Evolutionary conservation across 2,888 invertebrate genomes (phyloP), one percentile per base, ranked within the genome.

Genomic region (Euplagia quadripunctaria): DNA sequence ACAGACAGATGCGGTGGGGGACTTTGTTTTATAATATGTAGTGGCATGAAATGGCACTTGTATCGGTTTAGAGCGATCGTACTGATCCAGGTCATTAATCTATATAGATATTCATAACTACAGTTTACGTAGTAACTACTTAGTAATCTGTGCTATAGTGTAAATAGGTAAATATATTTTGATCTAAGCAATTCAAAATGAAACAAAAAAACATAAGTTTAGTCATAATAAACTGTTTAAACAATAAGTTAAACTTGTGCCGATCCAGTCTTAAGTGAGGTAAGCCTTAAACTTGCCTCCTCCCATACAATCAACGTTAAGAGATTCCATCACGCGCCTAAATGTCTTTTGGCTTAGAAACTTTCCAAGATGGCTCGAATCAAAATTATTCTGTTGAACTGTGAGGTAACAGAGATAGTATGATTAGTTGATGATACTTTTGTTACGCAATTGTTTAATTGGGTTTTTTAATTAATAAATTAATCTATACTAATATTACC

Each of bases 281-380:
- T 80, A 76, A 78, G 72, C 74, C 64, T 73, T 64, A 78, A 82
- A 80, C 74, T 81, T 82, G 64, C 41, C 20, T 64, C 63, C 64
- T 71, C 76, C 71, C 73, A 66, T 81, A 74, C 65, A 81, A 82
- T 82, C 73, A 78, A 74, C 64, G 65, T 49, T 31, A 70, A 76
- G 72, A 17, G 72, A 69, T 80, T 74, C 70, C 74, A 78, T 80
- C 71, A 72, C 76, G 81, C 65, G 66, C 66, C 61, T 70, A 64
- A 66, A 79, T 72, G 67, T 80, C 73, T 78, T 46, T 46, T 17
- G 52, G 70, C 61, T 72, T 78, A 17, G 42, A 63, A 80, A 80
- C 71, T 80, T 76, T 71, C n/a, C 66, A 64, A 71, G 73, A 65
- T 68, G 66, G 52, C 16, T 80, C 51, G 63, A 72, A 71, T 65